Conservation (phyloP, 2,797 vertebrate species). For the Ciconia nigra region DNA sequence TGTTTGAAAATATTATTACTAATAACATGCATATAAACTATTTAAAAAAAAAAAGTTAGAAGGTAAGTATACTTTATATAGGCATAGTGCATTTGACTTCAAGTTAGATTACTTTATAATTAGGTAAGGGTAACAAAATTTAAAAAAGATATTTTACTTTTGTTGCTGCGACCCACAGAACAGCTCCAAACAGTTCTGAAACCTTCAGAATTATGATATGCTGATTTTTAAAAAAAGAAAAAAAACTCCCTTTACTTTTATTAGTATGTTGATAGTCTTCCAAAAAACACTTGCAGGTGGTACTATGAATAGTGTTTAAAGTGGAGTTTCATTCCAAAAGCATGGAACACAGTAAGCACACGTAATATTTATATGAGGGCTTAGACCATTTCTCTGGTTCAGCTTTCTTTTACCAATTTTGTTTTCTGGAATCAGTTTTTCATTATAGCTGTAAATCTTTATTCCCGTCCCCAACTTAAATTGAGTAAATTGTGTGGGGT, state of each 20-base stretch:
- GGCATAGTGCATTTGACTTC: background rate
- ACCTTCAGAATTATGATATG: background rate
- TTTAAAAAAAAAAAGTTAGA: background rate
- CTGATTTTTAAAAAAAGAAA: background rate
- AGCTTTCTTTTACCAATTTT: background rate
- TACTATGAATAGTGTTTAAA: background rate
- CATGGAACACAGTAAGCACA: background rate
- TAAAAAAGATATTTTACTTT: too few species aligned
- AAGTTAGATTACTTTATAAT: background rate
- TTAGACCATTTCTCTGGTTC: background rate
- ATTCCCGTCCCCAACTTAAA: too few species aligned
- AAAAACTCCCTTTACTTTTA: background rate
- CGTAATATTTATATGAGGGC: accelerated
- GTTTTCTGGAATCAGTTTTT: background rate
- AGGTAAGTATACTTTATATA: background rate
- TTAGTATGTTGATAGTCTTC: background rate
- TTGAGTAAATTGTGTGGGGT: too few species aligned
- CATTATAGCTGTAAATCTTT: accelerated
- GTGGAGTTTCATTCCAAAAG: background rate
- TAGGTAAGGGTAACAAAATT: background rate
- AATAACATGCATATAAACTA: background rate
- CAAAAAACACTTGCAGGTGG: background rate
- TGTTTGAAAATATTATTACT: background rate
- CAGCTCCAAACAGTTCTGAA: background rate
- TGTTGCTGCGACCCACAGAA: background rate